Percentiles rank a stretch among this genome's conserved stretches.
phyloP scores from a whole-genome alignment of 1,140 invertebrate species.

The Halesus radiatus region DNA sequence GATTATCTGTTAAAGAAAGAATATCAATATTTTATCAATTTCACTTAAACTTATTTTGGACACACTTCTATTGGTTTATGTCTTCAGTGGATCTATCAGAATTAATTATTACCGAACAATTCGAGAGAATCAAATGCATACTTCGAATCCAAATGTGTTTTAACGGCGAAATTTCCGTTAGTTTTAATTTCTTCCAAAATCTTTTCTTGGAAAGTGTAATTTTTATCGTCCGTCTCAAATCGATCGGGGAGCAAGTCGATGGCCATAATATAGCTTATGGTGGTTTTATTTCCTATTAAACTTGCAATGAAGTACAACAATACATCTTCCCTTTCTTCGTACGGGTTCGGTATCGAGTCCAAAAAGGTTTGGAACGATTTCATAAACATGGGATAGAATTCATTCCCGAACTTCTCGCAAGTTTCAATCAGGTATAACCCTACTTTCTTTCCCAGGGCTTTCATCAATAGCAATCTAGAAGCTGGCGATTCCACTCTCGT shows the following conservation, averaged over 20 bases:
- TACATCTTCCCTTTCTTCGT: background rate
- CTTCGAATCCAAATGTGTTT: conserved; percentile 15
- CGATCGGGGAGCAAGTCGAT: background rate
- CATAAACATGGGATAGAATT: conserved; percentile 1
- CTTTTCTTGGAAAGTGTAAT: background rate
- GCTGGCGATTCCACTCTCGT: background rate
- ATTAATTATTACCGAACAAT: background rate
- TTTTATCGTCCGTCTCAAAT: background rate
- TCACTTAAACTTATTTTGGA: too few relatives aligned
- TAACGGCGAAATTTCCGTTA: background rate
- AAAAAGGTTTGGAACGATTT: background rate
- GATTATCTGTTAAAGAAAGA: too few relatives aligned
- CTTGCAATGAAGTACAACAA: background rate
- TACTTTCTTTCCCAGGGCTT: background rate
- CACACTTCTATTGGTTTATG: too few relatives aligned
- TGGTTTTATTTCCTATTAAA: conserved; percentile 1
- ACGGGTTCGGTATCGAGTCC: background rate
- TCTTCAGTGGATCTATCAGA: too few relatives aligned
- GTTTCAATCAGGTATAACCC: background rate
- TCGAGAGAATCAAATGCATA: conserved; percentile 11
- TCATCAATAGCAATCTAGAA: background rate
- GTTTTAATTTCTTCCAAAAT: background rate
- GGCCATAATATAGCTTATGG: conserved; percentile 17
- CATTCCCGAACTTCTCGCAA: background rate
- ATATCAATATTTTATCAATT: too few relatives aligned